phyloP scores from a whole-genome alignment of 2,113 vertebrate species.

The Nothobranchius furzeri region DNA sequence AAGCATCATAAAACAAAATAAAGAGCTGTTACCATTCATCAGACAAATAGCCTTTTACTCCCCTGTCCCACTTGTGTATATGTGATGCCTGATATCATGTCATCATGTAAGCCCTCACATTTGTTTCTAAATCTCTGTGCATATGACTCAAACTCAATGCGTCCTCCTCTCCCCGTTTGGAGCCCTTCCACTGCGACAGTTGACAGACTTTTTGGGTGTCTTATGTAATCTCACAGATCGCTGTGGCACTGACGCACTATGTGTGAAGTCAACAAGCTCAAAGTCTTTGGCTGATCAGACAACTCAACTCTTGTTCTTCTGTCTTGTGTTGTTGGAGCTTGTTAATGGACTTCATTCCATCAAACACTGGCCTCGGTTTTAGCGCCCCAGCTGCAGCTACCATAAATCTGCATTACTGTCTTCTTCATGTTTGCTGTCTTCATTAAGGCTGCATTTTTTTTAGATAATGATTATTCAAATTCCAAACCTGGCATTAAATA shows the following conservation, averaged over 20 bases:
- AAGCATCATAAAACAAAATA: no score
- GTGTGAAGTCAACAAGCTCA: slow-evolving; percentile 57
- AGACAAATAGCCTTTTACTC: slow-evolving; percentile 13
- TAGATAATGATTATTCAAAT: background rate
- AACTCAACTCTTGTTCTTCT: slow-evolving; percentile 33
- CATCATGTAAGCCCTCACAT: slow-evolving; percentile 45
- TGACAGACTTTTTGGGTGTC: slow-evolving; percentile 44
- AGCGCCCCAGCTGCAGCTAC: slow-evolving; percentile 37
- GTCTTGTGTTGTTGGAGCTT: slow-evolving; percentile 36
- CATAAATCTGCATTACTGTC: slow-evolving; percentile 28
- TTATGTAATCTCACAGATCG: slow-evolving; percentile 41
- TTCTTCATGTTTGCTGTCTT: slow-evolving; percentile 35
- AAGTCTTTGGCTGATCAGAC: slow-evolving; percentile 44
- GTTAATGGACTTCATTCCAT: slow-evolving; percentile 50
- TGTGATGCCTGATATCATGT: slow-evolving; percentile 58
- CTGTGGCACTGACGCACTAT: slow-evolving; percentile 23
- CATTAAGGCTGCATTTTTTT: background rate
- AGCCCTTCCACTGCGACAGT: slow-evolving; percentile 20
- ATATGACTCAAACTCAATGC: slow-evolving; percentile 11
- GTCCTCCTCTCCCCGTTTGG: slow-evolving; percentile 49
- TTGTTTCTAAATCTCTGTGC: slow-evolving; percentile 8
- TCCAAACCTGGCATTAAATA: background rate
- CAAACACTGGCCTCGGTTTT: slow-evolving; percentile 36
- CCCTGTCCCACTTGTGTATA: slow-evolving; percentile 21
- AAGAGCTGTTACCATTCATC: background rate